Percentiles rank a stretch among this genome's conserved stretches.
Conservation (phyloP, 2,113 vertebrate species). For the Lepidothrix coronata region DNA sequence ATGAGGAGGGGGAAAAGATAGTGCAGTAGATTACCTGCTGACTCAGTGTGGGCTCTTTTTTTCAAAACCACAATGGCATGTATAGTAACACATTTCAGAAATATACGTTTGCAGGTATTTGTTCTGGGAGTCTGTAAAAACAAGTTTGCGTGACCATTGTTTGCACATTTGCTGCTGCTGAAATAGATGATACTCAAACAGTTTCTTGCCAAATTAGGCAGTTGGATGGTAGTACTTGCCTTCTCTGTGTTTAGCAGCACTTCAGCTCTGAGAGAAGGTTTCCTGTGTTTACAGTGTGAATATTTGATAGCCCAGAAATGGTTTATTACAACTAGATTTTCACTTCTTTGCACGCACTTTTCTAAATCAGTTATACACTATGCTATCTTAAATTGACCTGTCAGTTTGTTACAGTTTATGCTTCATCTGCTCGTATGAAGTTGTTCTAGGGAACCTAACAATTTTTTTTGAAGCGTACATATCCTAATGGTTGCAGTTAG, state of each 20-base stretch:
- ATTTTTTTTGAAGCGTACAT: not conserved
- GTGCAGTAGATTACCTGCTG: not conserved
- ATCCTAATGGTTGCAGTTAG: not conserved
- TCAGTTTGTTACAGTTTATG: not conserved
- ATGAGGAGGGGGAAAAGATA: not conserved
- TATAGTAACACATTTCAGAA: not conserved
- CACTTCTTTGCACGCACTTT: not conserved
- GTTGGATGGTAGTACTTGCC: not conserved
- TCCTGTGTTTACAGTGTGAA: not conserved
- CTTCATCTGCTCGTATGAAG: fast-evolving
- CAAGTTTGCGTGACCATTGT: not conserved
- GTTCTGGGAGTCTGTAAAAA: not conserved
- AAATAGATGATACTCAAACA: not conserved
- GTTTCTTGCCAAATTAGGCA: not conserved
- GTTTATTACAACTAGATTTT: not conserved
- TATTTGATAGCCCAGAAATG: not conserved
- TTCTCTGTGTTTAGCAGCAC: not conserved
- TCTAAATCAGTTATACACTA: not conserved
- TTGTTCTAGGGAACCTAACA: not conserved
- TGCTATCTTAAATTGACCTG: not conserved
- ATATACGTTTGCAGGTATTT: not conserved
- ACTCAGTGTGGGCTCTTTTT: not conserved
- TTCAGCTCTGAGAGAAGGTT: not conserved
- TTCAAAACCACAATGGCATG: not conserved
- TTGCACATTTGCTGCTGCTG: not conserved